Evolutionary conservation across 2,797 vertebrate genomes (phyloP).

Genomic region (Gymnocypris eckloni): DNA sequence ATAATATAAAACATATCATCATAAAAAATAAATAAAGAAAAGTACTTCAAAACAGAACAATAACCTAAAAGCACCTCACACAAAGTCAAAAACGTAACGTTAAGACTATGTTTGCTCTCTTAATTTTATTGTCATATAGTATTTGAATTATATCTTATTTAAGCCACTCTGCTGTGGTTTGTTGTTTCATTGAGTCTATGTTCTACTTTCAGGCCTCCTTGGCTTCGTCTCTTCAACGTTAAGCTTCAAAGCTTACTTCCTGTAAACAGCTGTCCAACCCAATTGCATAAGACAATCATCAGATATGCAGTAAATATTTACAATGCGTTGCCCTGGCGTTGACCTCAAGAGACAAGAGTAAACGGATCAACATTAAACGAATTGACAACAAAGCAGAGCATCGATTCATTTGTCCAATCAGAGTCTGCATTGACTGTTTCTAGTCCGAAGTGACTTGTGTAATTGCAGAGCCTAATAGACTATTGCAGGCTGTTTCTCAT

Average conservation of each 20-base stretch:
- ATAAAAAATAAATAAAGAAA: not conserved
- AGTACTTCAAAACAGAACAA: not conserved
- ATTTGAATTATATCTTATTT: not conserved
- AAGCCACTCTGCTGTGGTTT: not conserved
- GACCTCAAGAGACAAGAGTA: constrained; percentile 29
- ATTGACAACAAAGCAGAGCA: constrained; percentile 44
- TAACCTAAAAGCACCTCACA: no score
- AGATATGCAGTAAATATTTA: constrained; percentile 47
- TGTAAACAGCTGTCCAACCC: constrained; percentile 45
- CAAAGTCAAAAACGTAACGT: not conserved
- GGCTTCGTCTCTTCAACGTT: not conserved
- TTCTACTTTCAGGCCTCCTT: not conserved
- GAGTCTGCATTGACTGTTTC: constrained; percentile 36
- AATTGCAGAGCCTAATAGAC: constrained; percentile 37
- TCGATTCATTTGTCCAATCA: constrained; percentile 34
- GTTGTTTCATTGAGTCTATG: not conserved
- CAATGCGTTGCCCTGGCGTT: constrained; percentile 24
- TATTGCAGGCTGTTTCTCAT: constrained; percentile 41
- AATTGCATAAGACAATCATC: constrained; percentile 42
- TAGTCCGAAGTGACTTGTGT: constrained; percentile 31
- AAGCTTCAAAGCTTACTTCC: constrained; percentile 26
- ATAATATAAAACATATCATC: not conserved
- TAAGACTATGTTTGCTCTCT: not conserved
- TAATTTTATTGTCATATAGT: not conserved
- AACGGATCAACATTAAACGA: constrained; percentile 36